Evolutionary conservation across 1,140 invertebrate species (phyloP), one percentile per base, ranked within the genome.

Genomic region (Polyergus mexicanus): DNA sequence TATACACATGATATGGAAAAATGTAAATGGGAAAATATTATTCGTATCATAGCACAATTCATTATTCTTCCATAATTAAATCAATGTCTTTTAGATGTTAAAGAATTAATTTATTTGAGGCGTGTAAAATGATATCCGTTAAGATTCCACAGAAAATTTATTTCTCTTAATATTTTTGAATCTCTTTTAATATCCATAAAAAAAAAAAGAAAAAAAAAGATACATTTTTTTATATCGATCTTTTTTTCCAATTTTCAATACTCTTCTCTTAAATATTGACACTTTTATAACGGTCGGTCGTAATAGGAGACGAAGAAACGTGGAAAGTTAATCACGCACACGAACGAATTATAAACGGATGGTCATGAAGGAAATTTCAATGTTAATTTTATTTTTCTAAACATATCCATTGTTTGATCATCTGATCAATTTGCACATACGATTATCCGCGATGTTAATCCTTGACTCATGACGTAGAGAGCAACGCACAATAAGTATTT

Each of bases 261-360:
- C 0, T 71, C 25, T 44, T 74, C 22, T 44, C 5, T 76, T 54
- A 38, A 51, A 19, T 16, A 4, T 68, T 2, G 22, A 69, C 22
- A 47, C 16, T 47, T 71, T 71, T 13, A 32, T 69, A n/a, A n/a
- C 11, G 10, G 10, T 60, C 65, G 19, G 32, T 38, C 22, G 47
- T 38, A 62, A n/a, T 0, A 44, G 38, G n/a, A 69, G 63, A 41
- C 38, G 32, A 68, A 3, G 22, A 58, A 41, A 80, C 22, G 32
- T 80, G 22, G 47, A 68, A 80, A 80, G 77, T 80, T 69, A 80
- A 80, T 69, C 77, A 69, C 77, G 77, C 77, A 80, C 77, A 80
- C 77, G 77, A 80, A 80, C 47, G 77, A 72, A 58, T 65, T 1
- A 47, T 44, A 81, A 38, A 58, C n/a, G 38, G 22, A 58, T 44